Evolutionary conservation across 2,888 invertebrate species (phyloP).

Genomic region (Adelphocoris suturalis): DNA sequence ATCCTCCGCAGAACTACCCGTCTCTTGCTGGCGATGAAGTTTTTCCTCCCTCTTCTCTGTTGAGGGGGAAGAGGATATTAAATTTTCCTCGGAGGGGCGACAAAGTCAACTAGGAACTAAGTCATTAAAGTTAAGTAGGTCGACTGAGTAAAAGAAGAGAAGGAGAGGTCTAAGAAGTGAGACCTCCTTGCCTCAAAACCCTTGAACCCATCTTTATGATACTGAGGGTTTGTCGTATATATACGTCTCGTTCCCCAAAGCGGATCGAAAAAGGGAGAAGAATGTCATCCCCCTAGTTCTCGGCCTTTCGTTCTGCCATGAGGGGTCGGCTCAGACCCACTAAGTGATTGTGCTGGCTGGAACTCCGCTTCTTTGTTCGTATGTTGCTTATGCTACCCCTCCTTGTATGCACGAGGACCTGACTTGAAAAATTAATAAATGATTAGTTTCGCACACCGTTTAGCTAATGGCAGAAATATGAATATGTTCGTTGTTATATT

Average conservation of each 20-base stretch:
- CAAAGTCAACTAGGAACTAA: constrained; percentile 65
- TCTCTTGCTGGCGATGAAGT: background rate
- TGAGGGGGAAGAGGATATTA: constrained; percentile 12
- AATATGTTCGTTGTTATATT: no score
- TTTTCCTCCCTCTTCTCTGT: background rate
- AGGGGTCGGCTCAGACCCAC: background rate
- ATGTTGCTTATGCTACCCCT: no score
- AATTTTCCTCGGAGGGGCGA: constrained; percentile 58
- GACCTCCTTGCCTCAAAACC: constrained; percentile 21
- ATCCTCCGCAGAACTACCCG: constrained; percentile 28
- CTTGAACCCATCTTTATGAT: constrained; percentile 50
- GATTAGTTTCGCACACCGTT: no score
- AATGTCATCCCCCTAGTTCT: background rate
- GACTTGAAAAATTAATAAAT: no score
- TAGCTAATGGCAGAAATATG: no score
- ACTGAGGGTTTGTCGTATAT: constrained; percentile 15
- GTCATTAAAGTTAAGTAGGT: constrained; percentile 64
- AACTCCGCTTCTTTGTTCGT: background rate
- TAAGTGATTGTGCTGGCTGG: background rate
- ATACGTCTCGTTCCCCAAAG: constrained; percentile 8
- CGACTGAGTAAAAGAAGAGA: constrained; percentile 52
- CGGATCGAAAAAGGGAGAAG: background rate
- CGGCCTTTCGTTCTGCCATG: background rate
- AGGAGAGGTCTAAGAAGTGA: constrained; percentile 33
- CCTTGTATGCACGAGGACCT: no score